Evolutionary conservation across 2,888 invertebrate species (phyloP).

Genomic region (Rhagophthalmus giganteus): DNA sequence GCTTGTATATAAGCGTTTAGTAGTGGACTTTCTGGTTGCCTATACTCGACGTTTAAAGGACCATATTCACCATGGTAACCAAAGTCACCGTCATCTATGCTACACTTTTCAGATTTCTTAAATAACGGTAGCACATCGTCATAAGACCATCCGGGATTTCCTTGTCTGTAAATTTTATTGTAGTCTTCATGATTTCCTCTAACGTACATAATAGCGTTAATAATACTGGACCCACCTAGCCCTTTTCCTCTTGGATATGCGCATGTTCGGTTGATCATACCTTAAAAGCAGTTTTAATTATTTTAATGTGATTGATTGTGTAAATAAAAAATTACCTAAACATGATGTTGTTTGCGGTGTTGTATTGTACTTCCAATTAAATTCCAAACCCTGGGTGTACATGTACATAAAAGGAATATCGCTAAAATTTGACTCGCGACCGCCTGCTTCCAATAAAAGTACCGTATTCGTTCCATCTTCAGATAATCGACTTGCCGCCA

Average conservation of each 20-base stretch:
- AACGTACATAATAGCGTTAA: constrained; percentile 32
- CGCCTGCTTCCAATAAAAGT: constrained; percentile 67
- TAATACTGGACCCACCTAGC: constrained; percentile 31
- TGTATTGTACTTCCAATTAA: constrained; percentile 18
- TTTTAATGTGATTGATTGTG: too few species aligned
- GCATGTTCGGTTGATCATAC: background rate
- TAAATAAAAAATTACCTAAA: constrained; percentile 11
- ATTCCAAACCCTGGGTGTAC: constrained; percentile 7
- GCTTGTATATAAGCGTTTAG: constrained; percentile 65
- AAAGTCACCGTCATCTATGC: constrained; percentile 59
- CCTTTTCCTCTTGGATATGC: background rate
- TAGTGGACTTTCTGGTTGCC: constrained; percentile 60
- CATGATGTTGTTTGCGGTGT: constrained; percentile 13
- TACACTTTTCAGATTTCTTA: constrained; percentile 42
- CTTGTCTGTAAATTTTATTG: constrained; percentile 32
- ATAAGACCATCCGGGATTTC: constrained; percentile 55
- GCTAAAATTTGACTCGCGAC: constrained; percentile 7
- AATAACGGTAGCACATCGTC: constrained; percentile 46
- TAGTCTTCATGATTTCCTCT: constrained; percentile 33
- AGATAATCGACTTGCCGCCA: constrained; percentile 65
- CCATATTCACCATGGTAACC: constrained; percentile 67
- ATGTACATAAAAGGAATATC: constrained; percentile 13
- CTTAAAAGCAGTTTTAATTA: background rate
- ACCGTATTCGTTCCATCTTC: constrained; percentile 68
- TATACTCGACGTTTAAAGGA: constrained; percentile 66